These are phyloP conservation scores for Gavialis gangeticus DNA, from an alignment of 2,113 vertebrate species.

Conservation along the genomic window DNA sequence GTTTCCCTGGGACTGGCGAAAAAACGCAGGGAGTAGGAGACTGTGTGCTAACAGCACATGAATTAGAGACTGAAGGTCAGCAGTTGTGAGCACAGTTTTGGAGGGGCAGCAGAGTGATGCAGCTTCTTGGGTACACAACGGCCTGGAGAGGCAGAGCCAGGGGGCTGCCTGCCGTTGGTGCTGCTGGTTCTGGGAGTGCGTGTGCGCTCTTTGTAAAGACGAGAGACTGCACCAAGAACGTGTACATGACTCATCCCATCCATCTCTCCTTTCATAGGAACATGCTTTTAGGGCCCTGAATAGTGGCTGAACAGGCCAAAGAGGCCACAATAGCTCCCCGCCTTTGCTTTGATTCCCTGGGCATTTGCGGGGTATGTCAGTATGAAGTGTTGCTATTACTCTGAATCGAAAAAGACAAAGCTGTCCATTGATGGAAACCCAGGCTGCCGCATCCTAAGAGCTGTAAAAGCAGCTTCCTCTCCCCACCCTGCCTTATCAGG, in stretches of 20 bases:
- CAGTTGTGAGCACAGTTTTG: neutral
- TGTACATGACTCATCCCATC: neutral
- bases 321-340: neutral
- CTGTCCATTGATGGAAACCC: neutral
- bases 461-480: neutral
- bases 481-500: fast-evolving
- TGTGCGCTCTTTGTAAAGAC: neutral
- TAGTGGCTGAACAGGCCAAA: neutral
- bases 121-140: neutral
- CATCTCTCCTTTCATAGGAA: neutral
- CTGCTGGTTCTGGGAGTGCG: neutral
- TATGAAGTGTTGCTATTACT: neutral
- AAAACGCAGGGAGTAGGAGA: neutral
- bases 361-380: neutral
- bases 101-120: neutral
- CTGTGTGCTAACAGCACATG: neutral
- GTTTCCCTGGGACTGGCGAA: neutral
- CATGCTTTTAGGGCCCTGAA: neutral
- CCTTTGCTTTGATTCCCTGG: neutral
- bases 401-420: neutral
- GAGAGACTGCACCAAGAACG: neutral
- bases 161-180: neutral
- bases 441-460: neutral
- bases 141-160: neutral
- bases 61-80: neutral